Evolutionary conservation across 2,113 vertebrate genomes (phyloP).

Genomic region (Aviceda subcristata): DNA sequence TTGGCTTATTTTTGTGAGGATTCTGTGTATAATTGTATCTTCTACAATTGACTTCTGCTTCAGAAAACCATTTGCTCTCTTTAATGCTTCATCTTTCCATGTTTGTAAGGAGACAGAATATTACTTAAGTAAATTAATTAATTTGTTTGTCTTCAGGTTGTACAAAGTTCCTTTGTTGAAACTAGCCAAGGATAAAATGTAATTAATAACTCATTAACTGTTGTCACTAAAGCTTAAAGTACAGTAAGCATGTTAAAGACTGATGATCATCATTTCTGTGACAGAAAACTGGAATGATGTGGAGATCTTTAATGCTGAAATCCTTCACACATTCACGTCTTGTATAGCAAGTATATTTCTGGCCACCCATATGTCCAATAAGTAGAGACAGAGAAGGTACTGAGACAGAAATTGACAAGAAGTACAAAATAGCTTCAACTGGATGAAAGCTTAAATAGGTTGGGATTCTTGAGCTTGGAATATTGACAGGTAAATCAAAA

Average conservation of each 20-base stretch:
- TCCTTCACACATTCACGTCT: background rate
- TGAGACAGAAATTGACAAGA: background rate
- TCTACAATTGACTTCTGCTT: background rate
- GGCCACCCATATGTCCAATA: background rate
- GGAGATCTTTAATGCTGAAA: background rate
- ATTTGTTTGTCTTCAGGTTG: background rate
- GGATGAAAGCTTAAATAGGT: background rate
- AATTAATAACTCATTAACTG: background rate
- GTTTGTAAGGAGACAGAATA: background rate
- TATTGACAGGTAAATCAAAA: background rate
- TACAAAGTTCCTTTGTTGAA: background rate
- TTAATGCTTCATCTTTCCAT: background rate
- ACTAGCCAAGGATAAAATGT: background rate
- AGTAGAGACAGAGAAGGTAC: background rate
- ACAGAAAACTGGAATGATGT: background rate
- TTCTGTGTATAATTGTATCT: background rate
- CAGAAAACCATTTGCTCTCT: background rate
- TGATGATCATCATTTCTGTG: background rate
- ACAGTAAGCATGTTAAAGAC: background rate
- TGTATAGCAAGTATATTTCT: background rate
- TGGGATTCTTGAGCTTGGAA: background rate
- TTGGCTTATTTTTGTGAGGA: background rate
- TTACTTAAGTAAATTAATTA: background rate
- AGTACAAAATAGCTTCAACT: background rate
- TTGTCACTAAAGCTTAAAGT: background rate